Percentiles rank a stretch among this genome's conserved stretches.
These are phyloP conservation scores for Acanthoscelides obtectus DNA, from an alignment of 2,888 invertebrate genomes.

Conservation along the genomic window DNA sequence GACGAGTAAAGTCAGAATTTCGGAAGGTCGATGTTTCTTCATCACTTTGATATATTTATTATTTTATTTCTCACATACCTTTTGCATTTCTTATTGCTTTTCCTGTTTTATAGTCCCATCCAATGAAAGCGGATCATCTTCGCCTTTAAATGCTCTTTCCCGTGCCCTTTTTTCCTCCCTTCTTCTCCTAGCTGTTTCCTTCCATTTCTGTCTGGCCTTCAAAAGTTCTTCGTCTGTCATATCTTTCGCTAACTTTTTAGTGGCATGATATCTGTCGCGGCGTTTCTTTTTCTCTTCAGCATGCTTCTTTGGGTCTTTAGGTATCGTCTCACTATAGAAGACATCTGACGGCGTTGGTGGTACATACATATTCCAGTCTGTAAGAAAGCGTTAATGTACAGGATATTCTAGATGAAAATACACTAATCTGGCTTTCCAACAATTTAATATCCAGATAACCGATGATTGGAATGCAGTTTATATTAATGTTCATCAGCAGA, in stretches of 20 bases:
- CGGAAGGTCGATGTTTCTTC: too few relatives aligned
- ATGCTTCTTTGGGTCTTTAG: background rate
- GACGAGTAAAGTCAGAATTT: too few relatives aligned
- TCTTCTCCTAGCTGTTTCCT: background rate
- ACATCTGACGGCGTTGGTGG: too few relatives aligned
- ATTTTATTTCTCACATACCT: background rate
- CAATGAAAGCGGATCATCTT: background rate
- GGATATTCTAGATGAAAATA: too few relatives aligned
- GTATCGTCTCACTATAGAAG: too few relatives aligned
- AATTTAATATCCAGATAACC: too few relatives aligned
- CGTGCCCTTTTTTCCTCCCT: background rate
- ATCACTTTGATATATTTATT: too few relatives aligned
- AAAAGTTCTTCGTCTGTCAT: background rate
- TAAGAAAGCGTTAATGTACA: too few relatives aligned
- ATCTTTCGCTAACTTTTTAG: background rate
- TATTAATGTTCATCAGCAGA: too few relatives aligned
- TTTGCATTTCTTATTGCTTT: background rate
- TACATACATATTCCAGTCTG: too few relatives aligned
- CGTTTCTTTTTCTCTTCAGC: background rate
- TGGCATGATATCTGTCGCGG: background rate
- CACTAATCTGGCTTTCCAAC: too few relatives aligned
- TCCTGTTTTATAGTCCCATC: background rate
- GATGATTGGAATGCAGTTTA: too few relatives aligned
- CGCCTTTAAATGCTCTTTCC: background rate
- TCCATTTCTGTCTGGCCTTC: background rate